phyloP scores from a whole-genome alignment of 2,888 invertebrate genomes.

The Stenolophus ochropezus region DNA sequence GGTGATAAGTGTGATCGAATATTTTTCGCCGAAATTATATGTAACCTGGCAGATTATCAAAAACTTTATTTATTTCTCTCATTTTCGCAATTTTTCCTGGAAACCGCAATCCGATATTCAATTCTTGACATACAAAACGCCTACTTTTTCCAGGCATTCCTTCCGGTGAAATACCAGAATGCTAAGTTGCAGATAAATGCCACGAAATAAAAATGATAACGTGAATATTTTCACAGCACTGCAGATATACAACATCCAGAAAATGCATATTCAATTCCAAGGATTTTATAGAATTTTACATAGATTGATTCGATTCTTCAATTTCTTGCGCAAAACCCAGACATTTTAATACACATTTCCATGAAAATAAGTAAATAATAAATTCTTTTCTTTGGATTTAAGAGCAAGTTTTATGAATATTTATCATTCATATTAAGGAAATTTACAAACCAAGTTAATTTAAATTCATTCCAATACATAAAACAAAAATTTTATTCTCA shows the following conservation, averaged over 20 bases:
- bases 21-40: slow-evolving; percentile 4
- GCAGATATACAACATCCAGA: background rate
- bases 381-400: background rate
- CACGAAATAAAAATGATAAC: background rate
- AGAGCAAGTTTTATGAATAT: background rate
- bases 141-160: background rate
- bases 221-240: background rate
- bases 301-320: background rate
- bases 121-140: background rate
- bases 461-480: background rate
- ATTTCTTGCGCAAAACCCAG: too few species aligned
- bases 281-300: background rate
- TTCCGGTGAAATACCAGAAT: background rate
- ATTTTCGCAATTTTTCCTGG: background rate
- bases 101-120: background rate
- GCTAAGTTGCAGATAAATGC: slow-evolving; percentile 1
- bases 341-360: background rate
- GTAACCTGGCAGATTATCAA: slow-evolving; percentile 6
- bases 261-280: background rate
- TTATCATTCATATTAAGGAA: background rate
- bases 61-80: slow-evolving; percentile 11
- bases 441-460: background rate
- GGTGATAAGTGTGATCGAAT: background rate
- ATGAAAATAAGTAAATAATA: background rate
- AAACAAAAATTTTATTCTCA: background rate